Evolutionary conservation across 2,888 invertebrate genomes (phyloP).

Genomic region (Harpalus rufipes): DNA sequence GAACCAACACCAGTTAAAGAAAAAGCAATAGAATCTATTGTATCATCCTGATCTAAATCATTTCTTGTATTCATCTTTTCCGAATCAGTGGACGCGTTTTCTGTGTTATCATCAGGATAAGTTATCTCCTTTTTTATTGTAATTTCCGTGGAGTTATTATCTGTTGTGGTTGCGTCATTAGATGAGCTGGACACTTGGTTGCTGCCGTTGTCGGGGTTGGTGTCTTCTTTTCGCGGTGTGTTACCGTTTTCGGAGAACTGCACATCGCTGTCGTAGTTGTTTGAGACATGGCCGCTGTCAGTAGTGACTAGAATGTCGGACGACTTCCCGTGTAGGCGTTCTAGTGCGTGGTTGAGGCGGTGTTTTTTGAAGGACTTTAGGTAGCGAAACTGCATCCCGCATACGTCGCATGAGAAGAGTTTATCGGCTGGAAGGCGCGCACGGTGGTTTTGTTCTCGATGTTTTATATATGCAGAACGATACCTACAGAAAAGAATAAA

Average conservation of each 20-base stretch:
- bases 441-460: conserved; percentile 93
- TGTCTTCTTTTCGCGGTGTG: conserved; percentile 57
- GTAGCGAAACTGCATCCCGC: conserved; percentile 93
- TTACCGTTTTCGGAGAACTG: conserved; percentile 47
- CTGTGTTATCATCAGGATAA: conserved; percentile 72
- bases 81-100: conserved; percentile 74
- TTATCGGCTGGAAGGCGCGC: conserved; percentile 93
- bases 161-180: conserved; percentile 76
- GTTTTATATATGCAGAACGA: conserved; percentile 90
- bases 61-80: conserved; percentile 73
- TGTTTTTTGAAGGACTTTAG: conserved; percentile 95
- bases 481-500: conserved; percentile 76
- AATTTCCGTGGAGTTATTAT: conserved; percentile 74
- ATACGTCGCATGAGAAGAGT: conserved; percentile 93
- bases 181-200: conserved; percentile 86
- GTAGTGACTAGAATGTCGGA: conserved; percentile 70
- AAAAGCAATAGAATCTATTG: conserved; percentile 84
- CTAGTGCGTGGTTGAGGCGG: conserved; percentile 91
- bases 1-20: conserved; percentile 80
- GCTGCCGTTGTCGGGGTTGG: conserved; percentile 75
- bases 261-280: conserved; percentile 62
- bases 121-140: conserved; percentile 71
- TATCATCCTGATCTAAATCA: conserved; percentile 85
- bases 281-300: conserved; percentile 68
- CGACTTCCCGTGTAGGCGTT: conserved; percentile 87